Percentiles rank a stretch among this genome's conserved stretches.
These are phyloP conservation scores for Shinisaurus crocodilurus DNA, from an alignment of 2,113 vertebrate genomes.

Conservation along the genomic window DNA sequence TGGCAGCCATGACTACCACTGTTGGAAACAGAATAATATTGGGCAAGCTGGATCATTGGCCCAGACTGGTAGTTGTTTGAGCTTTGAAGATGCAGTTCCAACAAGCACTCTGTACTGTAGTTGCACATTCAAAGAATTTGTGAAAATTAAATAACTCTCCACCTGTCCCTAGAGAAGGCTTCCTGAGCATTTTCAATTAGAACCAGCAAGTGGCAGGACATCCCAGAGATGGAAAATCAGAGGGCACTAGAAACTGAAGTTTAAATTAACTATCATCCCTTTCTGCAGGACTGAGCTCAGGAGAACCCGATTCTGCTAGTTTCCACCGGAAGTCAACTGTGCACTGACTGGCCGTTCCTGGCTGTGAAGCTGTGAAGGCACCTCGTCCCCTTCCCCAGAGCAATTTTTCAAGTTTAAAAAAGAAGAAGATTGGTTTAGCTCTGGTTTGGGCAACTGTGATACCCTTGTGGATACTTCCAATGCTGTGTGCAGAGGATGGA, in stretches of 20 bases:
- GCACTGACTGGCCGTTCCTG: too few relatives aligned
- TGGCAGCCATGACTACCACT: background rate
- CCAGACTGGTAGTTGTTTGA: background rate
- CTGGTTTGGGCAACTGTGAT: background rate
- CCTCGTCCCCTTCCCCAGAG: background rate
- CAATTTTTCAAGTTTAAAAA: background rate
- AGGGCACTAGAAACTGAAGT: background rate
- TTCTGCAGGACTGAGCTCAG: background rate
- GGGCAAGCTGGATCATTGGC: background rate
- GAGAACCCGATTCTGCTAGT: background rate
- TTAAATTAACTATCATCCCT: background rate
- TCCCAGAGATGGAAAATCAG: background rate
- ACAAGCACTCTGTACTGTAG: background rate
- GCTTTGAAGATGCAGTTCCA: background rate
- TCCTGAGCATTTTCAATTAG: background rate
- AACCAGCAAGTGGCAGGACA: background rate
- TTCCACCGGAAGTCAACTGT: background rate
- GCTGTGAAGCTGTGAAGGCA: background rate
- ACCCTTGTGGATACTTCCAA: too few relatives aligned
- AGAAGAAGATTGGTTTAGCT: background rate
- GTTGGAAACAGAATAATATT: background rate
- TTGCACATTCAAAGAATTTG: background rate
- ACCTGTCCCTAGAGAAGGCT: background rate
- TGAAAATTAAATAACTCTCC: background rate
- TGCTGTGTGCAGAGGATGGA: too few relatives aligned